Evolutionary conservation across 2,113 vertebrate species (phyloP).

Genomic region (Cranoglanis bouderius): DNA sequence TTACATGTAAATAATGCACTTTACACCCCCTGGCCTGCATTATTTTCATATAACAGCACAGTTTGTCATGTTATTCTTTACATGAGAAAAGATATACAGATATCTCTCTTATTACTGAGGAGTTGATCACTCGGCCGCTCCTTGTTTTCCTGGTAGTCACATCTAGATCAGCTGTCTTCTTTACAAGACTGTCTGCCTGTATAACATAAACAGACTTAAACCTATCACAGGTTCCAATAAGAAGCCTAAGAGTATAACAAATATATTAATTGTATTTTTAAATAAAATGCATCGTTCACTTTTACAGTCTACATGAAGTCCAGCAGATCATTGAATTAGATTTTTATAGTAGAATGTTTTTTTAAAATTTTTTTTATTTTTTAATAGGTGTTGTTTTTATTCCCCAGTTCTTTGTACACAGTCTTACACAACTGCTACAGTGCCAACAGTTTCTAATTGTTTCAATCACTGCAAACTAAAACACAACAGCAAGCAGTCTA

Average conservation of each 20-base stretch:
- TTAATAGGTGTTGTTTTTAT: background rate
- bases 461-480: background rate
- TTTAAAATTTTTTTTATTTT: background rate
- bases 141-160: constrained; percentile 79
- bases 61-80: background rate
- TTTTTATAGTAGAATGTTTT: background rate
- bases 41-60: background rate
- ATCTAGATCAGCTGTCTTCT: constrained; percentile 72
- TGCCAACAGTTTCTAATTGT: background rate
- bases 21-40: background rate
- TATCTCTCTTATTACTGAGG: constrained; percentile 47
- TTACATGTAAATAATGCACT: background rate
- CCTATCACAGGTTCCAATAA: background rate
- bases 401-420: background rate
- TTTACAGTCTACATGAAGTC: background rate
- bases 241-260: background rate
- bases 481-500: background rate
- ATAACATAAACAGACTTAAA: constrained; percentile 15
- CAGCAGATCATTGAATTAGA: background rate
- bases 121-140: constrained; percentile 74
- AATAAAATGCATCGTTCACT: background rate
- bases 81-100: background rate
- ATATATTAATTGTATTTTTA: background rate
- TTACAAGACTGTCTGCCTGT: constrained; percentile 74
- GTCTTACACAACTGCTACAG: background rate